Conservation (phyloP, 2,888 invertebrate species). For the Metopia argyrocephala region DNA sequence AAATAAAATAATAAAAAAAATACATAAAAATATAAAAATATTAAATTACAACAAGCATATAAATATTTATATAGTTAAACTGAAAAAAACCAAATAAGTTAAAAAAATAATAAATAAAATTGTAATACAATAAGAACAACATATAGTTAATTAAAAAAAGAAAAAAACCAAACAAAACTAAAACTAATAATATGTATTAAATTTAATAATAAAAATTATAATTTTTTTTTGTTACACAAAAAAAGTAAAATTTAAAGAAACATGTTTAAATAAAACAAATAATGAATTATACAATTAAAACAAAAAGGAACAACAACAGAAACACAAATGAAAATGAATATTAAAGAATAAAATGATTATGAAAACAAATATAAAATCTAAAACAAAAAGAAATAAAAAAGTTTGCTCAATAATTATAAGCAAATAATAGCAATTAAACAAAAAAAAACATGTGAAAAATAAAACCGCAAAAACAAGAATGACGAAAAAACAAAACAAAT, state of each 20-base stretch:
- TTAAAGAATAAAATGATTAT: conserved; percentile 12
- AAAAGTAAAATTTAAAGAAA: conserved; percentile 19
- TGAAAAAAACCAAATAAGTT: background rate
- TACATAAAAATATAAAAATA: conserved; percentile 14
- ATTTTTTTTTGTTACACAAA: conserved; percentile 55
- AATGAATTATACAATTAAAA: conserved; percentile 48
- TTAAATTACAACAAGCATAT: background rate
- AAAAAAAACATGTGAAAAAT: conserved; percentile 11
- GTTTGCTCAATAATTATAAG: conserved; percentile 50
- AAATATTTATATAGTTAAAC: conserved; percentile 24
- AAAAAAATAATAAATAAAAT: conserved; percentile 18
- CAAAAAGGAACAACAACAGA: conserved; percentile 28
- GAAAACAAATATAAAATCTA: conserved; percentile 28
- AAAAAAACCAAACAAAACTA: background rate
- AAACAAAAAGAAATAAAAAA: conserved; percentile 45
- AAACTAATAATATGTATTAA: conserved; percentile 9
- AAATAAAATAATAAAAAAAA: conserved; percentile 2
- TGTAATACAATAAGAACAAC: conserved; percentile 34
- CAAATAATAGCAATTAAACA: conserved; percentile 57
- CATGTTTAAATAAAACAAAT: conserved; percentile 37
- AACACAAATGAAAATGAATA: conserved; percentile 1
- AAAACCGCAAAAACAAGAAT: conserved; percentile 40
- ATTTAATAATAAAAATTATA: conserved; percentile 37
- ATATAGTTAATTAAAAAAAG: conserved; percentile 8
- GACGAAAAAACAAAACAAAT: conserved; percentile 49